A percentile compares a stretch with the other conserved stretches of the same genome.
Evolutionary conservation across 2,797 vertebrate species (phyloP).

Genomic region (Setipinna tenuifilis): DNA sequence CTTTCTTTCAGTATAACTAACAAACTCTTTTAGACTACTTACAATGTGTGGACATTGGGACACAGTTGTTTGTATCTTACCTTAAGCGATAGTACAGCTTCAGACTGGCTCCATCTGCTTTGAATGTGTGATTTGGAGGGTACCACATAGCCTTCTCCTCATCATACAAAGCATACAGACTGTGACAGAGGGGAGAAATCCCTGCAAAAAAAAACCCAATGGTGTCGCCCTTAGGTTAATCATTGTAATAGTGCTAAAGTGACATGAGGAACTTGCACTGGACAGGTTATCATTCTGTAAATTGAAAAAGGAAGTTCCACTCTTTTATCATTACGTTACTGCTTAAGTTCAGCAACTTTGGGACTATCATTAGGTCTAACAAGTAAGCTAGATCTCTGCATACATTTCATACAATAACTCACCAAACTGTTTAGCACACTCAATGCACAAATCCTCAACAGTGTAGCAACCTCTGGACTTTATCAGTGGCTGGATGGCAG

Average conservation of each 20-base stretch:
- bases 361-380: background rate
- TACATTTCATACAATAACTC: slow-evolving; percentile 30
- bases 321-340: background rate
- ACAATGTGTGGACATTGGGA: background rate
- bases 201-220: slow-evolving; percentile 57
- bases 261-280: background rate
- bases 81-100: slow-evolving; percentile 83
- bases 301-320: background rate
- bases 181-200: slow-evolving; percentile 83
- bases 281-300: background rate
- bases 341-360: background rate
- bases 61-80: slow-evolving; percentile 58
- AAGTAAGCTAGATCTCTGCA: background rate
- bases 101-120: slow-evolving; percentile 71
- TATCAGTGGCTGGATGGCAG: slow-evolving; percentile 69
- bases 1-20: background rate
- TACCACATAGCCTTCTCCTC: slow-evolving; percentile 79
- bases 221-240: background rate
- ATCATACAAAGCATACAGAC: slow-evolving; percentile 81
- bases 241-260: background rate
- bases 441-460: slow-evolving; percentile 79
- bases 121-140: slow-evolving; percentile 78
- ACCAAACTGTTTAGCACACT: slow-evolving; percentile 80
- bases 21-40: background rate
- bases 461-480: slow-evolving; percentile 71